A percentile compares a stretch with the other conserved stretches of the same genome.
phyloP scores from a whole-genome alignment of 2,113 vertebrate species.

The Scortum barcoo region DNA sequence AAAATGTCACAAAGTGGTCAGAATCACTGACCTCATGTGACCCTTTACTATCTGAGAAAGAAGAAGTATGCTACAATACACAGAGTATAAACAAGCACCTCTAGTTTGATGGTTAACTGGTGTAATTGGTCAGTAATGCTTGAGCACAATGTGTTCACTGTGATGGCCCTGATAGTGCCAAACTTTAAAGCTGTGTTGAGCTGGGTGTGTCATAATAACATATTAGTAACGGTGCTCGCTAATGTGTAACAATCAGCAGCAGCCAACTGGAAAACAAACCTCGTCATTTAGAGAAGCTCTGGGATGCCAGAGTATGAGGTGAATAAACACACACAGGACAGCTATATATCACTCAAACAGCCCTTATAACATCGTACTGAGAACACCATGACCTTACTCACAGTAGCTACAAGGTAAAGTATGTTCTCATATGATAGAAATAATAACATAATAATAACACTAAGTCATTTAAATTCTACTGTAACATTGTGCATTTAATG shows the following conservation, averaged over 20 bases:
- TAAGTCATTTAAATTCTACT: not conserved
- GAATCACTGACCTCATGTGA: constrained; percentile 7
- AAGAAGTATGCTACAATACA: not conserved
- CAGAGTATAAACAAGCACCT: not conserved
- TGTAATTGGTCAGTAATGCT: not conserved
- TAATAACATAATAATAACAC: no score
- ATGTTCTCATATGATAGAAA: not conserved
- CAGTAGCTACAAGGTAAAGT: not conserved
- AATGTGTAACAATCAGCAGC: not conserved
- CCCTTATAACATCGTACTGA: not conserved
- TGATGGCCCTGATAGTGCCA: not conserved
- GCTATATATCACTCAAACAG: not conserved
- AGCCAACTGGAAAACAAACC: not conserved
- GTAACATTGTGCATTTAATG: no score
- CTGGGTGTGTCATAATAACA: not conserved
- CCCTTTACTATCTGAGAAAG: not conserved
- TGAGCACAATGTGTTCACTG: not conserved
- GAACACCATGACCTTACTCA: not conserved
- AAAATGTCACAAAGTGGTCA: not conserved
- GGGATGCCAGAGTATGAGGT: not conserved
- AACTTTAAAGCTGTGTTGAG: not conserved
- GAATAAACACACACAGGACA: not conserved
- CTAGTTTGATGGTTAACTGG: not conserved
- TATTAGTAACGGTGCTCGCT: not conserved
- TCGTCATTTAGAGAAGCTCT: not conserved